A percentile compares a stretch with the other conserved stretches of the same genome.
phyloP scores from a whole-genome alignment of 2,888 invertebrate genomes.

The Archips crataeganus region DNA sequence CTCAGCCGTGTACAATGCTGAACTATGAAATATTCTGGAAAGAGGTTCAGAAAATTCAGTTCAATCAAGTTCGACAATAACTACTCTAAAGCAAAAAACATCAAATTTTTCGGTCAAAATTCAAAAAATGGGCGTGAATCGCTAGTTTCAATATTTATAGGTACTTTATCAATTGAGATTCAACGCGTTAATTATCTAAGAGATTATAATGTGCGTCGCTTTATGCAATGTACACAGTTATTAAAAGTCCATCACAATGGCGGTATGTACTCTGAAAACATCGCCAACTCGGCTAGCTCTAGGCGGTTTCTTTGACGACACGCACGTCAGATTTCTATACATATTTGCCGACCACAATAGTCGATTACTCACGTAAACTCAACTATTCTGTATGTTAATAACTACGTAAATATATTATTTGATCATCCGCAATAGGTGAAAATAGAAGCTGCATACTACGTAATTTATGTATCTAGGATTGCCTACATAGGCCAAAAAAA shows the following conservation, averaged over 20 bases:
- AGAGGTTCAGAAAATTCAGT: too few species aligned
- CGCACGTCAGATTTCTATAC: conserved; percentile 47
- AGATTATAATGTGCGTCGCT: neutral
- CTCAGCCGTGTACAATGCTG: too few species aligned
- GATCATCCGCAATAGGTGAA: conserved; percentile 20
- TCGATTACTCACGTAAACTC: conserved; percentile 58
- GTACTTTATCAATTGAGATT: neutral
- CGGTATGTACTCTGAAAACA: conserved; percentile 27
- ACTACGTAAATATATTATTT: conserved; percentile 27
- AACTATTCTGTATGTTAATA: conserved; percentile 44
- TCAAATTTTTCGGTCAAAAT: too few species aligned
- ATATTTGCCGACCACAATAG: conserved; percentile 58
- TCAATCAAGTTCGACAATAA: too few species aligned
- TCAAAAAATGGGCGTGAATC: too few species aligned
- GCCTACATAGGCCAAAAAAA: neutral
- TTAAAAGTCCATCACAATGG: conserved; percentile 32
- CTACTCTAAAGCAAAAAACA: too few species aligned
- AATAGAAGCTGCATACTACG: conserved; percentile 6
- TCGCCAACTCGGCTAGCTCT: conserved; percentile 24
- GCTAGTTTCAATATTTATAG: too few species aligned
- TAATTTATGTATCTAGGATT: neutral
- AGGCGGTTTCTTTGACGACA: conserved; percentile 44
- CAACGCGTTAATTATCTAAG: neutral
- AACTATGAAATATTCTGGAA: too few species aligned
- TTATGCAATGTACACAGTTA: conserved; percentile 28